Base-by-base conservation (phyloP, 1,140 invertebrate species). In the Conus betulinus region DNA sequence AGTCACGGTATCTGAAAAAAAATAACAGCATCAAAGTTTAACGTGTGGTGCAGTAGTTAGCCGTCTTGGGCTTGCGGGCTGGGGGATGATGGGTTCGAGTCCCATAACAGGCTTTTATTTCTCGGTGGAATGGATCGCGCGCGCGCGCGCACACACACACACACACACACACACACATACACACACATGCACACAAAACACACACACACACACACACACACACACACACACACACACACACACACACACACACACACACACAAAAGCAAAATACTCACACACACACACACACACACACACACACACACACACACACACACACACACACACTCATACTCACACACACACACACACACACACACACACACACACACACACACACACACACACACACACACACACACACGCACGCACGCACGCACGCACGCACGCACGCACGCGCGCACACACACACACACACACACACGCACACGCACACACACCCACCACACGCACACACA, bases 251-350 rank as follows among this genome's bases (percentile, higher is more conserved):
- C 79, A 39, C 27, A 4, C 79, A 23, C 63, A 3, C 71, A 67
- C 85, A 3, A n/a, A n/a, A n/a, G n/a, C 20, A 52, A 1, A 3
- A 76, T 67, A 87, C 85, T 78, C 85, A 51, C 27, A 79, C 63
- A 52, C 67, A 4, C 79, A 23, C 63, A 3, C 71, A 67, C 85
- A 3, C 20, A 52, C 60, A 3, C 85, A 25, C 85, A 4, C 85
- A n/a, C 85, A 52, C 63, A 71, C 85, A 13, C 15, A 71, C 85
- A 15, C 85, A 71, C 60, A 71, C 63, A 74, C 23, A 74, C 85
- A 74, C 85, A 74, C 60, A 74, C 60, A 87, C 85, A 87, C 85
- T 3, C 67, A 76, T 67, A 87, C 85, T 78, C 85, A 51, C 27
- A 79, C 63, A 52, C 67, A 74, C 71, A 52, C 71, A 87, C 25